Evolutionary conservation across 2,888 invertebrate species (phyloP).

Genomic region (Callyntrura guangdongensis): DNA sequence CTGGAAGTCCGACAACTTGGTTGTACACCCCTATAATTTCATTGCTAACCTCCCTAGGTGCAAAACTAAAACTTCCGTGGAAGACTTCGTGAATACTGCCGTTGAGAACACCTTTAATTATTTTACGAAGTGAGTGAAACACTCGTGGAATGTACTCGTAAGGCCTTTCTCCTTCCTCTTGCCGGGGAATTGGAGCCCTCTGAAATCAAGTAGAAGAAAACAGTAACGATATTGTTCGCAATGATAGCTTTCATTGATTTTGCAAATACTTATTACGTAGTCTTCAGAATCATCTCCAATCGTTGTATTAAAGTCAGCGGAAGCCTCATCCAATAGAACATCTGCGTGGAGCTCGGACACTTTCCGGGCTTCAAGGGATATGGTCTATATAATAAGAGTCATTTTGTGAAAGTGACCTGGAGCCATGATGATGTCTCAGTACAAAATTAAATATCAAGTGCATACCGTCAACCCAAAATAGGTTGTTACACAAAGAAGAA

Average conservation of each 20-base stretch:
- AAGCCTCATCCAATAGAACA: constrained; percentile 62
- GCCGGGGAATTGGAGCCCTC: constrained; percentile 65
- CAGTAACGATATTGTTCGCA: background rate
- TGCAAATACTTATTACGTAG: constrained; percentile 34
- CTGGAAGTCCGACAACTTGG: constrained; percentile 71
- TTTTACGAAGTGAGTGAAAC: constrained; percentile 73
- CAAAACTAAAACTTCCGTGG: constrained; percentile 79
- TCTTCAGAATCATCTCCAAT: constrained; percentile 37
- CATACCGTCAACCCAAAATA: constrained; percentile 50
- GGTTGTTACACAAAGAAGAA: constrained; percentile 35
- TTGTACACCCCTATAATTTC: constrained; percentile 78
- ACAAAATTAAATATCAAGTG: background rate
- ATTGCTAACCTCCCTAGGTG: constrained; percentile 75
- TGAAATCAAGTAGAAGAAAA: constrained; percentile 5
- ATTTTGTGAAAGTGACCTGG: background rate
- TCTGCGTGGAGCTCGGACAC: constrained; percentile 43
- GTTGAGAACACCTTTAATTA: constrained; percentile 78
- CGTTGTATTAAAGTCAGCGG: constrained; percentile 40
- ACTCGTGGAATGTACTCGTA: constrained; percentile 78
- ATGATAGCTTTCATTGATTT: background rate
- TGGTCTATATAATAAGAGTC: constrained; percentile 37
- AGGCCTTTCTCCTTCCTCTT: constrained; percentile 73
- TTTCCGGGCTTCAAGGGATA: constrained; percentile 47
- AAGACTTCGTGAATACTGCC: constrained; percentile 76
- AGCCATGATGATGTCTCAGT: background rate